Percentiles rank a stretch among this genome's conserved stretches.
Conservation (phyloP, 2,113 vertebrate genomes). For the Odontophorus gujanensis region DNA sequence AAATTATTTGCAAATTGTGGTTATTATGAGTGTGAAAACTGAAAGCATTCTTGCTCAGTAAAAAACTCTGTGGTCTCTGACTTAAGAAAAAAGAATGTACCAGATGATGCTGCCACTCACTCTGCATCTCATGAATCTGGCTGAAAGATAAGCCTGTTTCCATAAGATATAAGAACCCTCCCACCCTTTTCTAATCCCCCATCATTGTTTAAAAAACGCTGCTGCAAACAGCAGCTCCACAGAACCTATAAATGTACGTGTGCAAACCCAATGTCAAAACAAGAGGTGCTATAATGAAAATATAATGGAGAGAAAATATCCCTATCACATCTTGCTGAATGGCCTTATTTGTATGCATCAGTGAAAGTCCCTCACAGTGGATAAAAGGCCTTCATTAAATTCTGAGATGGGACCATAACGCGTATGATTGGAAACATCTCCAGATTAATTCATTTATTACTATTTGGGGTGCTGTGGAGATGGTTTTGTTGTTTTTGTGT, state of each 20-base stretch:
- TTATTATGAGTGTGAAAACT: neutral
- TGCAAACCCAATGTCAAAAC: conserved; percentile 6
- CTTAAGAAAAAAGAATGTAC: neutral
- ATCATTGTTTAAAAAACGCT: neutral
- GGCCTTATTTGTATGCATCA: neutral
- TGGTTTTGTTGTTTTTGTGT: neutral
- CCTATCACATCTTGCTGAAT: neutral
- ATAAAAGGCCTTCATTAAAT: conserved; percentile 3
- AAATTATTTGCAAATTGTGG: neutral
- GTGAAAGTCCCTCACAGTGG: neutral
- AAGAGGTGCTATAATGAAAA: neutral
- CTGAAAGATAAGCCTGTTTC: neutral
- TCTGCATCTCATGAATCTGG: neutral
- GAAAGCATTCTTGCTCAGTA: neutral
- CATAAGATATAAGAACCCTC: neutral
- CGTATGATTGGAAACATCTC: neutral
- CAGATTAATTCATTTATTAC: neutral
- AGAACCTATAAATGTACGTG: neutral
- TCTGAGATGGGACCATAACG: neutral
- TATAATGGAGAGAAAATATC: neutral
- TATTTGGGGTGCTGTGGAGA: too few species aligned
- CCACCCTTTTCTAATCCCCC: neutral
- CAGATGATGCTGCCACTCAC: neutral
- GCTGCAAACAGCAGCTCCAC: neutral
- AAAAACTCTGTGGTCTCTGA: neutral